These are phyloP conservation scores for Nowickia ferox DNA, from an alignment of 2,888 invertebrate species.

Conservation along the genomic window DNA sequence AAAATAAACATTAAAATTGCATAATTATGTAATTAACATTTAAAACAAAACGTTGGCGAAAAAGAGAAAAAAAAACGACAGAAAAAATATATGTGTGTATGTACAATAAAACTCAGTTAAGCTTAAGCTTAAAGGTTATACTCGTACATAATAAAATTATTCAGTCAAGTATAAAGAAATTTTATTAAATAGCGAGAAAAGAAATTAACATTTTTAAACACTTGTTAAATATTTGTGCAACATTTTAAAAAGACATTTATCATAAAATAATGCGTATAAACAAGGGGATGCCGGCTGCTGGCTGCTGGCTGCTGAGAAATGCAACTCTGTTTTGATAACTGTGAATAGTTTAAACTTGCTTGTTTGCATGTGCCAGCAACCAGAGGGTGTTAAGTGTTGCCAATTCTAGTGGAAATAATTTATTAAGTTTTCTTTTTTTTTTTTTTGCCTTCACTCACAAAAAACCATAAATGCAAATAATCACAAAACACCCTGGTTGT, in stretches of 20 bases:
- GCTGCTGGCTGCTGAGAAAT: slow-evolving; percentile 24
- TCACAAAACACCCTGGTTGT: slow-evolving; percentile 47
- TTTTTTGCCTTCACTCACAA: slow-evolving; percentile 8
- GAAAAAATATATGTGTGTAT: neutral
- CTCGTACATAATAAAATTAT: slow-evolving; percentile 43
- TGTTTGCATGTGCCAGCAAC: neutral
- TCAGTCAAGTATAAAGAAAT: slow-evolving; percentile 66
- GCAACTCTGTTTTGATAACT: slow-evolving; percentile 38
- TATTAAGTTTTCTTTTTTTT: slow-evolving; percentile 35
- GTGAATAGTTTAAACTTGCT: neutral
- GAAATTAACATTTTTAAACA: slow-evolving; percentile 65
- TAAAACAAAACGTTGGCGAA: slow-evolving; percentile 49
- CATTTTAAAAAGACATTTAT: slow-evolving; percentile 66
- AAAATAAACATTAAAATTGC: slow-evolving; percentile 61
- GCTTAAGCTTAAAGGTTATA: slow-evolving; percentile 63
- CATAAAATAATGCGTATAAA: slow-evolving; percentile 26
- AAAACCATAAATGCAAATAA: slow-evolving; percentile 70
- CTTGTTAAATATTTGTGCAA: slow-evolving; percentile 59
- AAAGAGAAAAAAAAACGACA: slow-evolving; percentile 2
- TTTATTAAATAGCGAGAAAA: slow-evolving; percentile 56
- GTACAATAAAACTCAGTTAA: slow-evolving; percentile 23
- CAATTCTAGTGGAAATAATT: slow-evolving; percentile 69
- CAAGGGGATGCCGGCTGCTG: slow-evolving; percentile 16
- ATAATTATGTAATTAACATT: slow-evolving; percentile 73
- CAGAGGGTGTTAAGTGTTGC: slow-evolving; percentile 62